Evolutionary conservation across 1,140 invertebrate genomes (phyloP), one percentile per base, ranked within the genome.

Genomic region (Leguminivora glycinivorella): DNA sequence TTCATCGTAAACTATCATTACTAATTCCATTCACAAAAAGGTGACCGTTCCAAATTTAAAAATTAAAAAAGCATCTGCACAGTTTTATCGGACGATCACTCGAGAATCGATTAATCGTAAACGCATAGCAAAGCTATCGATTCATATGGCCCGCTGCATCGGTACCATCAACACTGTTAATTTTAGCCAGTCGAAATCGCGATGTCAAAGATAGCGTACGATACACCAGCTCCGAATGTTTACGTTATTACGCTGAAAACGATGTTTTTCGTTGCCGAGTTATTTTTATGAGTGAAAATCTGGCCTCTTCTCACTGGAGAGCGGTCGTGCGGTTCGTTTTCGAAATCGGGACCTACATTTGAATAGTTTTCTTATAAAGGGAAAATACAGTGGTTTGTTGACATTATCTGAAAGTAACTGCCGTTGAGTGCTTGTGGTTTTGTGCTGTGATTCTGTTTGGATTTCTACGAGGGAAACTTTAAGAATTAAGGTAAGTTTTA

Each of bases 181-280:
- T 76, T 85, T 89, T 90, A 90, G 88, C 85, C 87, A 90, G 88
- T 90, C 75, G 74, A 83, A 83, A 84, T 80, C 84, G 81, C 84
- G 87, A 80, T 85, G 85, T 82, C 82, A 80, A 74, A 78, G 77
- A 81, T 78, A 82, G 70, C 75, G 82, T 85, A 78, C 82, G 74
- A 80, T 80, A 31, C 7, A 63, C 14, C 68, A 72, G 71, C 75
- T 71, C 67, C 68, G 60, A 56, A 56, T 78, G 72, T 77, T 77
- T 77, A 77, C 73, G 70, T 73, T 77, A 70, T 58, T 26, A 69
- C 72, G 69, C 70, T 70, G 68, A 77, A 77, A 73, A 70, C 74
- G 72, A 72, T 75, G 71, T 81, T 75, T 81, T 83, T 77, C 75
- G 68, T 67, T 73, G 63, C 38, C 70, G 70, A 77, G 75, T 78